Conservation (phyloP, 2,797 vertebrate species). For the Remorina albescens region DNA sequence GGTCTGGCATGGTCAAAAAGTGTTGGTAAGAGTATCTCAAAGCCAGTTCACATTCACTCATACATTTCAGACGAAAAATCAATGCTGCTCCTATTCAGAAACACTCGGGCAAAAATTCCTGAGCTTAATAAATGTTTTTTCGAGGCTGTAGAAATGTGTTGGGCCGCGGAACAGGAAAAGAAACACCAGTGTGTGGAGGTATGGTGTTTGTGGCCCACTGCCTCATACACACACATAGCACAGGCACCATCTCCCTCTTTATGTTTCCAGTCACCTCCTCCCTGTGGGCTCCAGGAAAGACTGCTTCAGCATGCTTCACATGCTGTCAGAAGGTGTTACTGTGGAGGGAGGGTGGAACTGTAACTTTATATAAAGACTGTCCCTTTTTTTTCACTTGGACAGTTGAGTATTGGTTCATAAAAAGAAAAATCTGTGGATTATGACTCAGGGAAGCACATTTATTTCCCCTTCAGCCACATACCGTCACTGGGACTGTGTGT, state of each 20-base stretch:
- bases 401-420: slow-evolving; percentile 48
- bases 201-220: slow-evolving; percentile 24
- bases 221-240: slow-evolving; percentile 10
- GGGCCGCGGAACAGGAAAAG: slow-evolving; percentile 46
- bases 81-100: slow-evolving; percentile 57
- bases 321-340: slow-evolving; percentile 46
- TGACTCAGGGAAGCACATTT: slow-evolving; percentile 32
- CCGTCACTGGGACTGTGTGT: slow-evolving; percentile 1
- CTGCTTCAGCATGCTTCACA: slow-evolving; percentile 57
- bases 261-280: slow-evolving; percentile 52
- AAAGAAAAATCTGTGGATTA: slow-evolving; percentile 45
- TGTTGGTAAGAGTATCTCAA: slow-evolving; percentile 41
- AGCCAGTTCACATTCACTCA: background rate
- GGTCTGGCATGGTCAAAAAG: slow-evolving; percentile 17
- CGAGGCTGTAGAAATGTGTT: slow-evolving; percentile 38
- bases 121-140: slow-evolving; percentile 43
- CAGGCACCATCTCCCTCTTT: slow-evolving; percentile 24
- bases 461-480: slow-evolving; percentile 14
- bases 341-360: slow-evolving; percentile 19
- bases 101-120: slow-evolving; percentile 33
- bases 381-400: slow-evolving; percentile 34
- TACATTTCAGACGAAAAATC: slow-evolving; percentile 37
- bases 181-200: slow-evolving; percentile 50
- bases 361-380: slow-evolving; percentile 48
- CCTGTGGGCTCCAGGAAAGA: slow-evolving; percentile 46